These are phyloP conservation scores for Nymphalis polychloros DNA, from an alignment of 2,888 invertebrate genomes.

Conservation along the genomic window DNA sequence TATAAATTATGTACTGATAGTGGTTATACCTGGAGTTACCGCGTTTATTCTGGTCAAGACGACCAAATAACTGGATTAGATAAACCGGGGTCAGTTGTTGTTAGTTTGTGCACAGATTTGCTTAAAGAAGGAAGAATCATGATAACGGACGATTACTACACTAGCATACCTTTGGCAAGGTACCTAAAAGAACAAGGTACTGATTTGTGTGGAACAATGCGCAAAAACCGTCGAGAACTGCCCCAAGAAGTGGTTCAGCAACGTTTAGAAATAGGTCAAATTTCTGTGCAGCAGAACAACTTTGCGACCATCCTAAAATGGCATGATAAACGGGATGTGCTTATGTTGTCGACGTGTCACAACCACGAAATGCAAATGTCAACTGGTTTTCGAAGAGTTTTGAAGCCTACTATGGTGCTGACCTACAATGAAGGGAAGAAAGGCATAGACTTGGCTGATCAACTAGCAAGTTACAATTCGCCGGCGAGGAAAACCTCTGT, in stretches of 20 bases:
- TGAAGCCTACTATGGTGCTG: slow-evolving; percentile 19
- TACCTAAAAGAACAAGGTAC: slow-evolving; percentile 6
- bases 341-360: slow-evolving; percentile 16
- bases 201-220: slow-evolving; percentile 6
- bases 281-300: slow-evolving; percentile 6
- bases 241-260: slow-evolving; percentile 6
- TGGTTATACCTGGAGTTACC: slow-evolving; percentile 11
- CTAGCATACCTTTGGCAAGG: slow-evolving; percentile 5
- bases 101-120: slow-evolving; percentile 4
- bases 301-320: slow-evolving; percentile 4
- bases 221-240: slow-evolving; percentile 6
- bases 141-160: slow-evolving; percentile 6
- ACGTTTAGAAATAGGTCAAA: slow-evolving; percentile 2
- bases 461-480: slow-evolving; percentile 18
- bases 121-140: slow-evolving; percentile 1
- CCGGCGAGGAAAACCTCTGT: slow-evolving; percentile 12
- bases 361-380: slow-evolving; percentile 15
- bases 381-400: slow-evolving; percentile 15
- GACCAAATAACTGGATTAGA: slow-evolving; percentile 5
- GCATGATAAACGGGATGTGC: slow-evolving; percentile 4
- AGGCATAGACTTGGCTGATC: slow-evolving; percentile 18
- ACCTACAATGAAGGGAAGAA: slow-evolving; percentile 19
- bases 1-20: slow-evolving; percentile 14
- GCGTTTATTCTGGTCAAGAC: slow-evolving; percentile 7
- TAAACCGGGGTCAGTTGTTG: slow-evolving; percentile 3